Base-by-base conservation (phyloP, 92 coral and sea anemone genomes). In the Bergia puertoricense region DNA sequence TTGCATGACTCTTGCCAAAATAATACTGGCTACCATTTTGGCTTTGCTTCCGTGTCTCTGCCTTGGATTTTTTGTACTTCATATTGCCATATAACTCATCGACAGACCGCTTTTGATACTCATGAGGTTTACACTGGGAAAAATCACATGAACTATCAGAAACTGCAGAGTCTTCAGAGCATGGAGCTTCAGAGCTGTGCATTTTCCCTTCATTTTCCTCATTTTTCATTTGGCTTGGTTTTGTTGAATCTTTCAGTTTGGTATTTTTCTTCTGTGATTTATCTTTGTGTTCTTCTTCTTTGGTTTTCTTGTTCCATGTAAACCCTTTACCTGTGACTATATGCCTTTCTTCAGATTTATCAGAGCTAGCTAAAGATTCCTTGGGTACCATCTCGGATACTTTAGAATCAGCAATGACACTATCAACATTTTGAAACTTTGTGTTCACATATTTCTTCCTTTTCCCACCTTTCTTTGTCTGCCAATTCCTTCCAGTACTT, bases 31-130 rank as follows among this genome's bases (percentile, higher is more conserved):
- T 38, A 3, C 74, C 65, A 68, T 42, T 72, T 18, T 71, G 79
- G 16, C 36, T 73, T 11, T 84, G 79, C 44, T 84, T 72, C 2
- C 79, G 69, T 46, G 18, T 41, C 13, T 67, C 86, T 37, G 45
- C 39, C 48, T 84, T 84, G 46, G 87, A 45, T 23, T 84, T 84
- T 40, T 84, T 84, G 22, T 68, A 69, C n/a, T 84, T 84, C 87
- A 84, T 43, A 11, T 71, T 71, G 8, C 78, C 87, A 71, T 69
- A 84, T 36, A 84, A 65, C 66, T 84, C 78, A 6, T 84, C 78
- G 1, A 84, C 68, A 13, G 87, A 71, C 56, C 16, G 42, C 39
- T 48, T 45, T 69, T 45, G 48, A 50, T 48, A 46, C 30, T 71
- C 37, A 10, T 8, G 51, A 23, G 62, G 44, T 38, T 23, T 43